These are phyloP conservation scores for Atherinomorus stipes DNA, from an alignment of 2,113 vertebrate species.

Conservation along the genomic window DNA sequence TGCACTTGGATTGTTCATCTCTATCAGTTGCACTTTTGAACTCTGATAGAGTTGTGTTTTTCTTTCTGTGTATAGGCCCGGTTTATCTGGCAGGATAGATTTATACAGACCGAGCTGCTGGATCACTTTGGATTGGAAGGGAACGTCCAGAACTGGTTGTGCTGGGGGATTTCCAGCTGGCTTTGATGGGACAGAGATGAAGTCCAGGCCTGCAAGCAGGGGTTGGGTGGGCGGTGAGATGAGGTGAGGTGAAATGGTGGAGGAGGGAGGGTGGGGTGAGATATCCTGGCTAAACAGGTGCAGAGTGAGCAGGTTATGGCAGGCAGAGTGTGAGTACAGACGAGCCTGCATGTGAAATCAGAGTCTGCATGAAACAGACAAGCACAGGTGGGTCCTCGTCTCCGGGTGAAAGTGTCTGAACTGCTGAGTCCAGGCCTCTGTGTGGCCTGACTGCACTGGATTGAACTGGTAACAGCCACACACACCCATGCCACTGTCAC, in stretches of 20 bases:
- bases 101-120: conserved; percentile 35
- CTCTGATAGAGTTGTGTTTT: neutral
- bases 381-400: conserved; percentile 78
- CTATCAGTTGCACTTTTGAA: neutral
- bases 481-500: conserved; percentile 24
- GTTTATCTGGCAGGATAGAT: conserved; percentile 32
- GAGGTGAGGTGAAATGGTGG: neutral
- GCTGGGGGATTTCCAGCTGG: conserved; percentile 66
- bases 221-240: conserved; percentile 6
- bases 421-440: conserved; percentile 70
- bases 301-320: conserved; percentile 64
- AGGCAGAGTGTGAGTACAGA: conserved; percentile 44
- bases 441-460: conserved; percentile 59
- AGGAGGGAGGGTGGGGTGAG: conserved; percentile 33
- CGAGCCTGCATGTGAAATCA: conserved; percentile 40
- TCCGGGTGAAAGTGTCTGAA: conserved; percentile 71
- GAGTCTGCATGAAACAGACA: conserved; percentile 65
- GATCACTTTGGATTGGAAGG: conserved; percentile 36
- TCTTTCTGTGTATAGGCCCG: conserved; percentile 1
- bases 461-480: conserved; percentile 54
- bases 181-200: neutral
- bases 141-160: conserved; percentile 46
- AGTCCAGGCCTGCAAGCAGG: conserved; percentile 22
- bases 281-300: conserved; percentile 70
- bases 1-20: neutral